phyloP scores from a whole-genome alignment of 2,113 vertebrate species.

The Cyanoramphus novaezelandiae region DNA sequence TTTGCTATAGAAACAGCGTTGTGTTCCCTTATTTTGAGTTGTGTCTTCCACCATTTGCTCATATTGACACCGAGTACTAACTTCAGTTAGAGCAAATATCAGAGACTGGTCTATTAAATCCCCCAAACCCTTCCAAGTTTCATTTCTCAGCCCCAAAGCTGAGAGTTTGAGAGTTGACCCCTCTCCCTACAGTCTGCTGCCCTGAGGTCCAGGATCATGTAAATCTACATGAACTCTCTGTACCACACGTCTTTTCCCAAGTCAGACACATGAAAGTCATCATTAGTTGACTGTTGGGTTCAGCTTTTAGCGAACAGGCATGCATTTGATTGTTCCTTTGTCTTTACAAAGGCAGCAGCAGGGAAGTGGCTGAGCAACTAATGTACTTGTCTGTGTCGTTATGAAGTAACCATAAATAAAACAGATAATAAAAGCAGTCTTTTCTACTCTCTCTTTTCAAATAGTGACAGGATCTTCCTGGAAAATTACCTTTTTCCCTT shows the following conservation, averaged over 20 bases:
- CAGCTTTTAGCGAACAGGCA: not conserved
- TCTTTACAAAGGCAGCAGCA: conserved; percentile 14
- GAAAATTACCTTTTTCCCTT: conserved; percentile 73
- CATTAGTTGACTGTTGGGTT: not conserved
- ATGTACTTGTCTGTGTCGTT: conserved; percentile 58
- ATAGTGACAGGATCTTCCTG: conserved; percentile 63
- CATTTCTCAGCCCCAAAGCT: not conserved
- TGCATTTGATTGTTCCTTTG: conserved; percentile 14
- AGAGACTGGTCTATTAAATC: not conserved
- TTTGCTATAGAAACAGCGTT: not conserved
- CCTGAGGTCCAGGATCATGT: not conserved
- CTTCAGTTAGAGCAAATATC: not conserved
- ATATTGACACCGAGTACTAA: not conserved
- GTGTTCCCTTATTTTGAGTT: not conserved
- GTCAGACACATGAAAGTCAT: not conserved
- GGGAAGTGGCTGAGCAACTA: conserved; percentile 18
- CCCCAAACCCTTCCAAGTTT: not conserved
- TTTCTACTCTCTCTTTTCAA: conserved; percentile 56
- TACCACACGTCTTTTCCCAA: not conserved
- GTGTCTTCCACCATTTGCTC: not conserved
- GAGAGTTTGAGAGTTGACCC: not conserved
- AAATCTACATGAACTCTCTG: not conserved
- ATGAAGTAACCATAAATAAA: conserved; percentile 70
- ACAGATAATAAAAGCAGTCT: conserved; percentile 62
- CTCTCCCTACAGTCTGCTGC: not conserved